Base-by-base conservation (phyloP, 2,113 vertebrate species). In the Typhlomys cinereus region DNA sequence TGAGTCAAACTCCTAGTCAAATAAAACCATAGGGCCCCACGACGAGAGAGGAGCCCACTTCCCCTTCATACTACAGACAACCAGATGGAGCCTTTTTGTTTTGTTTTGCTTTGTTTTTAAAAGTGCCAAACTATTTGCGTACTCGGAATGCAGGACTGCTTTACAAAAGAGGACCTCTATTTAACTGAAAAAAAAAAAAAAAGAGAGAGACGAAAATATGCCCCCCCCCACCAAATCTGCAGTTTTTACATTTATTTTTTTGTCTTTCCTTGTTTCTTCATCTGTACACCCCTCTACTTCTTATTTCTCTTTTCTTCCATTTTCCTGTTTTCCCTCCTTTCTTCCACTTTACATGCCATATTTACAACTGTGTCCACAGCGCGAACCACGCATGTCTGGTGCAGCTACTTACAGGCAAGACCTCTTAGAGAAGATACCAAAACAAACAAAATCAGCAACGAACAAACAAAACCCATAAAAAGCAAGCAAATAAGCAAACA, bases 21-120 rank as follows among this genome's bases (percentile, higher is more conserved):
- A 83, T 41, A 64, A 91, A 92, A 91, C 39, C 61, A 21, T 11
- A 70, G 52, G n/a, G 17, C 39, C 85, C 27, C n/a, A 54, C 44
- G 84, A 70, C 59, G 64, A 71, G 46, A 46, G 81, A 70, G 82
- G 21, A 85, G 36, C 11, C 39, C 64, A 39, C 46, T 93, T 64
- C 78, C 93, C 18, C 78, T 87, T 85, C 70, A 79, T 83, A 64
- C 70, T 94, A 39, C 95, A 94, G 46, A 80, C 75, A 94, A 93
- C 50, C 71, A 91, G 88, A 95, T 93, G 85, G 91, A 94, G 36
- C 46, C 44, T 71, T 88, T 79, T 83, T n/a, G n/a, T n/a, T n/a
- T n/a, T n/a, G n/a, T n/a, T n/a, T n/a, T n/a, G n/a, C n/a, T n/a
- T n/a, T n/a, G n/a, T n/a, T n/a, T n/a, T n/a, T 41, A 10, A 5